Conservation (phyloP, 2,113 vertebrate species). For the Sapajus apella region DNA sequence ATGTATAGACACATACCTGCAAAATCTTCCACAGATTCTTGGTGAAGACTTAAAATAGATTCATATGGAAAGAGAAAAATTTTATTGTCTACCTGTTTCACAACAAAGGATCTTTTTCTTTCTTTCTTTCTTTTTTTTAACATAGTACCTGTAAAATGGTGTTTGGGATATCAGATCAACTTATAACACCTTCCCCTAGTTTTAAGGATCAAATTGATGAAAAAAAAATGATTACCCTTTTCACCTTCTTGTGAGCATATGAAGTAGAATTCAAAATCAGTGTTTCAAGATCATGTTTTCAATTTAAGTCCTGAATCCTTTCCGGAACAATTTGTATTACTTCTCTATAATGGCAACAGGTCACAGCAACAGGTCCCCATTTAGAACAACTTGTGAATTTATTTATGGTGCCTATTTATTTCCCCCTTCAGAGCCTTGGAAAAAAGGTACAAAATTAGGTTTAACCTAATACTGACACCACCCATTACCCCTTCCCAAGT, state of each 20-base stretch:
- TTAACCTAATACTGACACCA: neutral
- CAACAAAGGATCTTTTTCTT: neutral
- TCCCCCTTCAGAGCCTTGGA: neutral
- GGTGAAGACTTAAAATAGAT: constrained; percentile 12
- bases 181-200: neutral
- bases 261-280: constrained; percentile 25
- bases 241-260: neutral
- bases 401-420: constrained; percentile 24
- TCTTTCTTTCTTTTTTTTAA: neutral
- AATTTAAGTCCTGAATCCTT: constrained; percentile 10
- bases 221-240: constrained; percentile 12
- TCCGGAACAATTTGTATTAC: constrained; percentile 2
- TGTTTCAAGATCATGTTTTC: constrained; percentile 15
- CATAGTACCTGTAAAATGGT: neutral
- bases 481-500: neutral
- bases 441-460: constrained; percentile 48
- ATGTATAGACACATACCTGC: neutral
- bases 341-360: neutral
- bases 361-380: constrained; percentile 29
- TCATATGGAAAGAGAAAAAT: constrained; percentile 23
- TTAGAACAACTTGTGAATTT: constrained; percentile 32
- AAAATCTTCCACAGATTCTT: constrained; percentile 39
- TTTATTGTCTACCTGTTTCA: constrained; percentile 30
- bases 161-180: neutral
- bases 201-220: constrained; percentile 33